phyloP scores from a whole-genome alignment of 2,113 vertebrate species.

The Sphyrna mokarran region DNA sequence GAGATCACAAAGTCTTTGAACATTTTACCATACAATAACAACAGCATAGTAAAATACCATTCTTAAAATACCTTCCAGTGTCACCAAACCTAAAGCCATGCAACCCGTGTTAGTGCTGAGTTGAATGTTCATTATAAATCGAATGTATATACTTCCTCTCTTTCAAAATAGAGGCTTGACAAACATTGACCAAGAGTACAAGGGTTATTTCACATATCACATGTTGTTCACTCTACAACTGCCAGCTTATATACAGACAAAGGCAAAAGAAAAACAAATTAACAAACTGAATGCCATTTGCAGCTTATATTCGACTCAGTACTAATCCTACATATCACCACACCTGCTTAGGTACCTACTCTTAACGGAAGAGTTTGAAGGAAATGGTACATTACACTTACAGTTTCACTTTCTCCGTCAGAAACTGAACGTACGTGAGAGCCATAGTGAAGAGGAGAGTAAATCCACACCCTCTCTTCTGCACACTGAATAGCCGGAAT shows the following conservation, averaged over 20 bases:
- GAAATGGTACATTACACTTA: conserved; percentile 65
- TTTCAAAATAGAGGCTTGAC: not conserved
- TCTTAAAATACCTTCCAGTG: not conserved
- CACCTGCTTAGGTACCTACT: not conserved
- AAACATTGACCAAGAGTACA: not conserved
- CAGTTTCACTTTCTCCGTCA: conserved; percentile 91
- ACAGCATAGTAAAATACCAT: conserved; percentile 23
- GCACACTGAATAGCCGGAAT: conserved; percentile 77
- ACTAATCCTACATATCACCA: conserved; percentile 7
- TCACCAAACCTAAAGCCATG: conserved; percentile 26
- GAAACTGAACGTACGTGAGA: conserved; percentile 77
- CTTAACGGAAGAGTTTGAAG: not conserved
- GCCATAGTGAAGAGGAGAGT: conserved; percentile 97
- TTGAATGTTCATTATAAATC: conserved; percentile 17
- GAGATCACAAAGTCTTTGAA: conserved; percentile 21
- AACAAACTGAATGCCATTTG: not conserved
- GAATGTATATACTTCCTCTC: not conserved
- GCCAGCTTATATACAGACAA: not conserved
- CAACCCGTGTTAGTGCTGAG: conserved; percentile 27
- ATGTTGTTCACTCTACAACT: not conserved
- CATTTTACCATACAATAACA: not conserved
- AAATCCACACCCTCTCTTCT: conserved; percentile 97
- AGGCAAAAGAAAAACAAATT: not conserved
- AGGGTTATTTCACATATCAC: not conserved
- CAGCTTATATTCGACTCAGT: conserved; percentile 24